Evolutionary conservation across 2,888 invertebrate genomes (phyloP).

Genomic region (Stratiomys singularior): DNA sequence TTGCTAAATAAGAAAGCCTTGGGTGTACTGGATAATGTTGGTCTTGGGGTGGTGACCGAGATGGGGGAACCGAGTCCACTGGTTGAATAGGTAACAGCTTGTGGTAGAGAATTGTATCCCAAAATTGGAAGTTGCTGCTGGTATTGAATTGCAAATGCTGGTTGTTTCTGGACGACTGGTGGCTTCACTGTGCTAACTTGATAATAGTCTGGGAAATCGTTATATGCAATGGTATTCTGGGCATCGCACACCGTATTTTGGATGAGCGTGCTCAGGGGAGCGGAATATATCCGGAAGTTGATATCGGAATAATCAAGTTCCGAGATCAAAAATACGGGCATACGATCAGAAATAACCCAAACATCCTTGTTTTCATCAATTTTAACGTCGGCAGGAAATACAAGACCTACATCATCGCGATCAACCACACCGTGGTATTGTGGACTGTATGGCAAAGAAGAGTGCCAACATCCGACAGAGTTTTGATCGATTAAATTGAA

Average conservation of each 20-base stretch:
- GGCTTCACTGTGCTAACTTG: neutral
- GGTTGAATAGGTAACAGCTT: neutral
- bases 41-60: conserved; percentile 51
- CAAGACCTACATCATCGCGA: conserved; percentile 78
- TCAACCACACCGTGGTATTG: conserved; percentile 77
- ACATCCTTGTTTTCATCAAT: conserved; percentile 76
- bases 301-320: conserved; percentile 78
- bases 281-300: conserved; percentile 81
- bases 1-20: conserved; percentile 64
- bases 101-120: neutral
- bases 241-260: conserved; percentile 79
- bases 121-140: conserved; percentile 15
- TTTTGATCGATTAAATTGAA: conserved; percentile 84
- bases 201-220: neutral
- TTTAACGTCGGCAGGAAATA: conserved; percentile 84
- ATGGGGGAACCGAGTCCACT: neutral
- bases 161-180: neutral
- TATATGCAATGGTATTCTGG: conserved; percentile 34
- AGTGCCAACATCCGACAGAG: conserved; percentile 86
- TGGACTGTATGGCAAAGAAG: conserved; percentile 72
- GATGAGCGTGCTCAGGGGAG: conserved; percentile 73
- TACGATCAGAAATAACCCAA: conserved; percentile 85
- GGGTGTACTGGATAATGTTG: conserved; percentile 57
- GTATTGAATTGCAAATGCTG: neutral
- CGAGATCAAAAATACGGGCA: conserved; percentile 80